These are phyloP conservation scores for Neodon shergylaensis DNA, from an alignment of 2,113 vertebrate species.

Conservation along the genomic window DNA sequence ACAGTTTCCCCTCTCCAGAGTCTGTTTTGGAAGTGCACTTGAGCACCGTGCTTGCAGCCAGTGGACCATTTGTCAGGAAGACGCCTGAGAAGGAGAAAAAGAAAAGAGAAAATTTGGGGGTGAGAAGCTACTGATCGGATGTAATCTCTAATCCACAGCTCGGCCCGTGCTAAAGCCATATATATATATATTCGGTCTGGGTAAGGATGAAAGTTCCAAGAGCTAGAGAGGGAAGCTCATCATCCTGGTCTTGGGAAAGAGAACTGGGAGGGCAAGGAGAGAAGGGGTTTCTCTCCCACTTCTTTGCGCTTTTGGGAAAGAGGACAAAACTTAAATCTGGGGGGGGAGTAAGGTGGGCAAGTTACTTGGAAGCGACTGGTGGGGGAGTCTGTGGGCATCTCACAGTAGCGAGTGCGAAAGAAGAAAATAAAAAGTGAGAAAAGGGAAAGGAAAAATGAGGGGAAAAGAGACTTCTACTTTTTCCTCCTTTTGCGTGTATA, in stretches of 20 bases:
- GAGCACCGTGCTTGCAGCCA: constrained; percentile 89
- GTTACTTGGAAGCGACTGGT: constrained; percentile 71
- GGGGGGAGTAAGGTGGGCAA: constrained; percentile 76
- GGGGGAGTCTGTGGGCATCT: constrained; percentile 80
- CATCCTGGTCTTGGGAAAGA: constrained; percentile 86
- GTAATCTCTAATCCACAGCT: constrained; percentile 69
- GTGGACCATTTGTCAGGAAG: constrained; percentile 90
- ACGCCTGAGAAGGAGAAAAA: constrained; percentile 88
- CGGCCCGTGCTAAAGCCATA: constrained; percentile 68
- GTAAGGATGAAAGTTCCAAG: constrained; percentile 87
- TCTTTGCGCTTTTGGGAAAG: constrained; percentile 80
- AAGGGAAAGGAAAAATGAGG: constrained; percentile 84
- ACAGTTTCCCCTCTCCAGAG: constrained; percentile 87
- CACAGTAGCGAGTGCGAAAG: constrained; percentile 86
- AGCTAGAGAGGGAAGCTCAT: constrained; percentile 84
- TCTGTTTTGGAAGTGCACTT: constrained; percentile 88
- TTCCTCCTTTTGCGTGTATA: no score
- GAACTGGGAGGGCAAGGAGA: constrained; percentile 79
- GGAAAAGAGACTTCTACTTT: neutral
- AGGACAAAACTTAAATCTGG: constrained; percentile 85
- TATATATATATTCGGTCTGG: constrained; percentile 70
- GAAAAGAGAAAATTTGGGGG: constrained; percentile 85
- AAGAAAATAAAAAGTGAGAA: constrained; percentile 85
- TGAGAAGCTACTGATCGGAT: constrained; percentile 86
- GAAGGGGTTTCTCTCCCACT: constrained; percentile 80